A percentile compares a stretch with the other conserved stretches of the same genome.
These are phyloP conservation scores for Pammene fasciana DNA, from an alignment of 2,888 invertebrate genomes.

Conservation along the genomic window DNA sequence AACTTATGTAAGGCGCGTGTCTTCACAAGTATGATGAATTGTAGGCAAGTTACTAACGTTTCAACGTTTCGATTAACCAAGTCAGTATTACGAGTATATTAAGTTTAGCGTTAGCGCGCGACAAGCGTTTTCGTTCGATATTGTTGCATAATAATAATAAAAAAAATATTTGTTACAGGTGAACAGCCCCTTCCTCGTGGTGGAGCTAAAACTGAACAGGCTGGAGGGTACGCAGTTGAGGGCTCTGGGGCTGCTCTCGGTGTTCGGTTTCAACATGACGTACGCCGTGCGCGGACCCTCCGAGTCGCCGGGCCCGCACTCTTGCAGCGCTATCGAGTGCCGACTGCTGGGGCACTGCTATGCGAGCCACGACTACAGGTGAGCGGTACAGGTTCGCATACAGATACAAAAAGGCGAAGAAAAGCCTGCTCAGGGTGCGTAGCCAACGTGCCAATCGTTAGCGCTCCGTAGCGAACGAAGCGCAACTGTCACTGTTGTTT, in stretches of 20 bases:
- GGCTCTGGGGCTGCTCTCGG: constrained; percentile 90
- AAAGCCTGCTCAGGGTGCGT: too few relatives aligned
- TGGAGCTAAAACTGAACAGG: constrained; percentile 88
- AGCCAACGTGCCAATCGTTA: too few relatives aligned
- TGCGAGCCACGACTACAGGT: constrained; percentile 88
- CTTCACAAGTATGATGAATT: not conserved
- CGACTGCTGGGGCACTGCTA: constrained; percentile 94
- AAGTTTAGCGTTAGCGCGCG: too few relatives aligned
- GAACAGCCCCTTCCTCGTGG: constrained; percentile 89
- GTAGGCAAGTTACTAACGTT: not conserved
- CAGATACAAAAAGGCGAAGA: too few relatives aligned
- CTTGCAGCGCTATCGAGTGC: constrained; percentile 92
- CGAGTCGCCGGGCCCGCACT: constrained; percentile 79
- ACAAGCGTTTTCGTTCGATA: too few relatives aligned
- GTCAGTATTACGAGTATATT: too few relatives aligned
- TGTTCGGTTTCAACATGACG: constrained; percentile 96
- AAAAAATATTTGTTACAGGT: constrained; percentile 61
- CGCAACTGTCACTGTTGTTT: too few relatives aligned
- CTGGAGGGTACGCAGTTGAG: constrained; percentile 92
- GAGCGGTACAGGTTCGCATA: constrained; percentile 59
- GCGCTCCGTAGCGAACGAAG: too few relatives aligned
- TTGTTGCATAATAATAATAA: too few relatives aligned
- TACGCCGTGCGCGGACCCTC: constrained; percentile 87
- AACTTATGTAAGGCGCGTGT: constrained; percentile 1
- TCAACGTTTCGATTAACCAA: not conserved